Evolutionary conservation across 2,888 invertebrate species (phyloP), one percentile per base, ranked within the genome.

Genomic region (Orthosia gracilis): DNA sequence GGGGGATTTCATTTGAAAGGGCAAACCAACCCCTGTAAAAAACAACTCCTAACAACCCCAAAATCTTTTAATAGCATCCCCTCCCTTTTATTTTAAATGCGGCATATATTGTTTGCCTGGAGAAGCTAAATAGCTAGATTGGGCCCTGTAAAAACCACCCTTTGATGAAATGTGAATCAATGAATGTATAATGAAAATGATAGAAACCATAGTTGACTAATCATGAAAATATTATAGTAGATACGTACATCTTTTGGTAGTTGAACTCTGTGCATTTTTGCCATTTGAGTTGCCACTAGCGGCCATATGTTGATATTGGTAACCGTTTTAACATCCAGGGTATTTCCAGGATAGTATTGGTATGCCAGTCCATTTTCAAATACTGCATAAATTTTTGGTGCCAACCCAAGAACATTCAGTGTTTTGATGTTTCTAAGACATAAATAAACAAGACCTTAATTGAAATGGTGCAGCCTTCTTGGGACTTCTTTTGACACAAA

Each of bases 341-440:
- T 98, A 76, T 97, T 97, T 62, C 99, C 99, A 82, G 98, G 98
- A 82, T 98, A 97, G 92, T 97, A 98, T 93, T 98, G 98, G 93
- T 99, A 99, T 57, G 98, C 98, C 84, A 99, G 96, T 17, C 99
- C 99, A 97, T 99, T 99, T 87, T 98, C 97, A 94, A 99, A 99
- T 63, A 98, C 98, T 65, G 98, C 99, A 96, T 98, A 99, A 62
- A 99, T 96, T 64, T 98, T 97, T 68, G 99, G 98, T 61, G 99
- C 99, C 87, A 98, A 97, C 23, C 98, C 98, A 85, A 97, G 97
- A 77, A 97, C 97, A 92, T 98, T 94, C 9, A 96, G 88, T 50
- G 90, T 91, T 88, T 94, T 95, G 72, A 96, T 96, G 80, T 96
- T 96, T 84, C 96, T 96, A 89, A 80, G 79, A 86, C 59, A 74